These are phyloP conservation scores for Megaceryle alcyon DNA, from an alignment of 2,797 vertebrate genomes.

Conservation along the genomic window DNA sequence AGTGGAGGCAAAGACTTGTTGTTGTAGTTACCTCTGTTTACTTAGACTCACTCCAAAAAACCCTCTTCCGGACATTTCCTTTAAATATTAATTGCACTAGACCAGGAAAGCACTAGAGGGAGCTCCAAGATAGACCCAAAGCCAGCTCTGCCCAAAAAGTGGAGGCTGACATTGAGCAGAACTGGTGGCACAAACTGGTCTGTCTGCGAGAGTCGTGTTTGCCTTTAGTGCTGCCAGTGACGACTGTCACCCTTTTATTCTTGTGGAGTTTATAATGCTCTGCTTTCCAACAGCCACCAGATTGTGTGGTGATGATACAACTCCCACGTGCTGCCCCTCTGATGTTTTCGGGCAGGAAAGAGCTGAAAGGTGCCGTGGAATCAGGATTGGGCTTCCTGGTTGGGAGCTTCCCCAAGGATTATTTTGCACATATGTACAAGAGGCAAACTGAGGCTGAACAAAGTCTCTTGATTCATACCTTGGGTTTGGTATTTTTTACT, in stretches of 20 bases:
- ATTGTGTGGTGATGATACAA: not conserved
- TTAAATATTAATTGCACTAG: not conserved
- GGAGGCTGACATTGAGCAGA: rapidly evolving
- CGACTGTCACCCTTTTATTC: not conserved
- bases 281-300: not conserved
- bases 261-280: not conserved
- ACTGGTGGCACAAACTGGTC: rapidly evolving
- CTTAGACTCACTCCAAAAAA: not conserved
- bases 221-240: not conserved
- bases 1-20: not conserved
- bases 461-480: not conserved
- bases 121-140: slow-evolving; percentile 46
- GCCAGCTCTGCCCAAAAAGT: not conserved
- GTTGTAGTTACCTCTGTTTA: not conserved
- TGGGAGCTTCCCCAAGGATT: not conserved
- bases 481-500: not conserved
- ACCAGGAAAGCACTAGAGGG: slow-evolving; percentile 38
- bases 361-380: not conserved
- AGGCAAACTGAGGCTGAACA: not conserved
- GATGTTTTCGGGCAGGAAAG: not conserved
- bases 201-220: not conserved
- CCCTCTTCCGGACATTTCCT: rapidly evolving
- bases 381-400: not conserved
- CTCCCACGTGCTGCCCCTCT: rapidly evolving
- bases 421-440: not conserved